Percentiles rank a stretch among this genome's conserved stretches.
These are phyloP conservation scores for Caenorhabditis zanzibari DNA, from an alignment of 2,888 invertebrate genomes.

Conservation along the genomic window DNA sequence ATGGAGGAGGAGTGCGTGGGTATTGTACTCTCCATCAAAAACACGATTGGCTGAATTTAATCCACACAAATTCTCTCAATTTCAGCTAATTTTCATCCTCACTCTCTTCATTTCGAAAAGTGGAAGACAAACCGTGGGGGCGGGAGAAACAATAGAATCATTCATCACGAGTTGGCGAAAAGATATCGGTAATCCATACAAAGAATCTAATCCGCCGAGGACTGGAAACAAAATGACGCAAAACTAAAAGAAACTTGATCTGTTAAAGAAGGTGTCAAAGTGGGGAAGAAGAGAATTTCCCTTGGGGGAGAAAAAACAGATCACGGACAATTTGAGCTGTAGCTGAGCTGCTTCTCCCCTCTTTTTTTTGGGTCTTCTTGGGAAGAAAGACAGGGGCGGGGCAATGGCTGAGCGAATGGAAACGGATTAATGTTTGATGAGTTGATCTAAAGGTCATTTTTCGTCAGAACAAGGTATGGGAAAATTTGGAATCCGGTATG, in stretches of 20 bases:
- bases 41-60: conserved; percentile 10
- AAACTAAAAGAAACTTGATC: conserved; percentile 1
- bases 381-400: conserved; percentile 1
- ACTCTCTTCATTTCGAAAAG: background rate
- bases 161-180: background rate
- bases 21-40: background rate
- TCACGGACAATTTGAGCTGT: conserved; percentile 14
- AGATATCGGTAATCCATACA: conserved; percentile 7
- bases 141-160: background rate
- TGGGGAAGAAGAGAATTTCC: conserved; percentile 18
- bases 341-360: conserved; percentile 12
- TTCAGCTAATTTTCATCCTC: conserved; percentile 4
- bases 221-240: conserved; percentile 31
- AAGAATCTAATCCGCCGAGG: background rate
- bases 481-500: background rate
- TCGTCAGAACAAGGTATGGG: background rate
- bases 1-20: background rate
- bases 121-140: background rate
- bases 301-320: conserved; percentile 15
- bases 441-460: conserved; percentile 17
- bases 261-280: conserved; percentile 44
- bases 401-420: background rate
- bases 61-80: background rate
- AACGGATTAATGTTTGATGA: conserved; percentile 60
- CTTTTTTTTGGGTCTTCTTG: background rate